Base-by-base conservation (phyloP, 2,113 vertebrate species). In the Ammodytes marinus region DNA sequence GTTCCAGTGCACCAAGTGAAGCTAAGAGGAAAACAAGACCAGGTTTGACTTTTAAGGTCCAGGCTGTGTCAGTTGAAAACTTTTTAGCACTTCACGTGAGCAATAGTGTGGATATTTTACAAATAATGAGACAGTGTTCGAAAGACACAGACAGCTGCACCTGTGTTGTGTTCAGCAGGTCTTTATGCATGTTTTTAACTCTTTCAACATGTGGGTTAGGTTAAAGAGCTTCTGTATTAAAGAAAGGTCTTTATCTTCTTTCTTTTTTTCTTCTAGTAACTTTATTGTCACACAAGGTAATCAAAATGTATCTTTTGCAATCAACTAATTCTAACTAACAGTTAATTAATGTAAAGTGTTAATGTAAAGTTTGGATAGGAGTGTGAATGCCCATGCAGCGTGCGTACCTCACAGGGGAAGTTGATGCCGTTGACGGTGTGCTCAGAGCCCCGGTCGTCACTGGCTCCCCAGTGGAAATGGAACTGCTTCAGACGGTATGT, bases 1-100 rank as follows among this genome's bases (percentile, higher is more conserved):
- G 66, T 99, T 99, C 98, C 98, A 99, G 91, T 99, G 98, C 77
- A 99, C 98, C 90, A 99, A 91, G 86, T 99, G 98, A 57, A 99
- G 97, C 98, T 99, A 17, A 14, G 1, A 42, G 17, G 17, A 64
- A 17, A 57, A 43, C 59, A 6, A 35, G 17, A 3, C 8, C 84
- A 39, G 42, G 35, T 52, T 12, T 46, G 17, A 58, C 10, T 13
- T 45, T 46, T 8, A 43, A 39, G 27, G 9, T 8, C 54, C 0
- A 54, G 11, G 6, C 12, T n/a, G 37, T 43, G 69, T 55, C 39
- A 54, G 27, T 27, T 27, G 27, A 27, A 27, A 27, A 27, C 27
- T 27, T 17, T 9, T 57, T 55, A 9, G 13, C 68, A 15, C 50
- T 27, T 3, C 42, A 27, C 17, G 19, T 12, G 10, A n/a, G 17